Percentiles rank a stretch among this genome's conserved stretches.
These are phyloP conservation scores for Lontra canadensis DNA, from an alignment of 2,113 vertebrate genomes.

Conservation along the genomic window DNA sequence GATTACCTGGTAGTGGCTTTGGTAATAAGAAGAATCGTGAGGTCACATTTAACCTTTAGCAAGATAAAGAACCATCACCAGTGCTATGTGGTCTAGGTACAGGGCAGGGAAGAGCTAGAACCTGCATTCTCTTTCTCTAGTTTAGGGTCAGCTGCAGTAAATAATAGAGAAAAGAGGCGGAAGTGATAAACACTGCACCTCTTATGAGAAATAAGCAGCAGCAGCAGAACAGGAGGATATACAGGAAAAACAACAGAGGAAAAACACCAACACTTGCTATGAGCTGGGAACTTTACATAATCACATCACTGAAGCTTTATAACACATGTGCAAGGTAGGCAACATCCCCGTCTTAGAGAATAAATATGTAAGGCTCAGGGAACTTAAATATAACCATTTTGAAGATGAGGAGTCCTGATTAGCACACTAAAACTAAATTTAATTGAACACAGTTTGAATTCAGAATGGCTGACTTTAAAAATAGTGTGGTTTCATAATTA, in stretches of 20 bases:
- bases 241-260: background rate
- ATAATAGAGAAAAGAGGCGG: background rate
- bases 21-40: background rate
- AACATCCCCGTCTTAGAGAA: background rate
- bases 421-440: background rate
- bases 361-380: background rate
- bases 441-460: background rate
- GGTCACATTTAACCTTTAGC: background rate
- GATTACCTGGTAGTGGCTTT: background rate
- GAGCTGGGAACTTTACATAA: background rate
- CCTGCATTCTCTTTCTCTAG: background rate
- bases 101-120: background rate
- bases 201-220: background rate
- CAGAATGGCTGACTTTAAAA: conserved; percentile 23
- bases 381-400: background rate
- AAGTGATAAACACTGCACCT: background rate
- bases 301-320: background rate
- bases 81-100: background rate
- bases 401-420: background rate
- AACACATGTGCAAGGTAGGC: background rate
- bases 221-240: background rate
- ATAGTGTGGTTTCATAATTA: background rate
- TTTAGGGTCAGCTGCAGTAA: background rate
- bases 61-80: background rate
- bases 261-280: background rate